phyloP scores from a whole-genome alignment of 1,140 invertebrate species.

The Anoplophora glabripennis region DNA sequence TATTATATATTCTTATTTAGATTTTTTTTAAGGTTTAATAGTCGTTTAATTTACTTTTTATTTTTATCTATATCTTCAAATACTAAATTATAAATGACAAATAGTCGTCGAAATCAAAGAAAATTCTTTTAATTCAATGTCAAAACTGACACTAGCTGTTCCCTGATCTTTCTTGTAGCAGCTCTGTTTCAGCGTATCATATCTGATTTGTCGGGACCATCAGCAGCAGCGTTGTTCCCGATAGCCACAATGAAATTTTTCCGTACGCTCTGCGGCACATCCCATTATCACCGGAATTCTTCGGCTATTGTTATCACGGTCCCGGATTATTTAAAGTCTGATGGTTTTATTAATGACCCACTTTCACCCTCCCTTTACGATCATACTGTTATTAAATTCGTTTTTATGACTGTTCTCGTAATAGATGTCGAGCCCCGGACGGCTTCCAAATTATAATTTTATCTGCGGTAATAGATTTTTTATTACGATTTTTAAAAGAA shows the following conservation, averaged over 20 bases:
- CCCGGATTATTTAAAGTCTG: constrained; percentile 32
- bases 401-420: constrained; percentile 24
- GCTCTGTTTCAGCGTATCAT: too few species aligned
- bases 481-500: too few species aligned
- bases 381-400: constrained; percentile 30
- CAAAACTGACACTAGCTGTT: too few species aligned
- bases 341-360: constrained; percentile 33
- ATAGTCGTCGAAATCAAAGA: too few species aligned
- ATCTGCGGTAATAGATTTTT: not conserved
- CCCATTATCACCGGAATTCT: constrained; percentile 30
- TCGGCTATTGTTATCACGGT: constrained; percentile 30
- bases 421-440: constrained; percentile 21
- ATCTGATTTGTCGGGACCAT: too few species aligned
- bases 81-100: too few species aligned
- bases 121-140: too few species aligned
- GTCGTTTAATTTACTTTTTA: too few species aligned
- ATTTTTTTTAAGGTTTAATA: too few species aligned
- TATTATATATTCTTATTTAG: too few species aligned
- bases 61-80: too few species aligned
- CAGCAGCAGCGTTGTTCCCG: constrained; percentile 29
- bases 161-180: too few species aligned
- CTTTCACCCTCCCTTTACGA: constrained; percentile 22
- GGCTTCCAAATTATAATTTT: constrained; percentile 16
- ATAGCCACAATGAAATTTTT: constrained; percentile 31
- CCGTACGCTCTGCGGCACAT: constrained; percentile 25